Evolutionary conservation across 2,113 vertebrate genomes (phyloP), one percentile per base, ranked within the genome.

Genomic region (Odontophorus gujanensis): DNA sequence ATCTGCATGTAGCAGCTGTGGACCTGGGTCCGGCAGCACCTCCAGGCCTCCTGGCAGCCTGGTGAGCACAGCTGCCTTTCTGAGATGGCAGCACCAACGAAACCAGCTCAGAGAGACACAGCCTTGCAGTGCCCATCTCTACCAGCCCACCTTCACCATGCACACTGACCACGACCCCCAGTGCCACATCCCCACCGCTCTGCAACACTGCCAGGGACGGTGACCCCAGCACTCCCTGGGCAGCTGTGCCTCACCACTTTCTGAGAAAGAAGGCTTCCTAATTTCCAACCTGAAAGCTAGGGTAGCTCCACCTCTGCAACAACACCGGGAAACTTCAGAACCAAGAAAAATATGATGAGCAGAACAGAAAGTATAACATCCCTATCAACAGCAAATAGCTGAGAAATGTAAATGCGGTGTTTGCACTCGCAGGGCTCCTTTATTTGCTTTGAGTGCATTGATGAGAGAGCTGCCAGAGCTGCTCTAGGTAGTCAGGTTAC

Each of bases 21-120:
- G 53, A 55, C 34, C 48, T 8, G 59, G 79, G 80, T 55, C 61
- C 51, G 8, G 0, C 48, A 71, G 86, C 67, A 74, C 72, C 89
- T 57, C 38, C 51, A 65, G 81, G 36, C 43, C 81, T 94, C 43
- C 81, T 94, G 86, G 82, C 90, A 94, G 77, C 26, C n/a, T 8
- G 24, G 26, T 2, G 45, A 69, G 58, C 55, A 26, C 90, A 94
- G 73, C 73, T 94, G 86, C 86, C 65, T 38, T 6, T 1, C 30
- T 10, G 50, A 53, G 59, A 84, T 48, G 71, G 75, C 75, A 59
- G 34, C 80, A 21, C 45, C 7, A 16, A 17, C 4, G 0, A 12
- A 8, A 79, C 21, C 32, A 51, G 55, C 36, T 42, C 48, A 1
- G 26, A 30, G 67, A 63, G 50, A 65, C 14, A 43, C 62, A 50